phyloP scores from a whole-genome alignment of 2,113 vertebrate genomes.

The Trinectes maculatus region DNA sequence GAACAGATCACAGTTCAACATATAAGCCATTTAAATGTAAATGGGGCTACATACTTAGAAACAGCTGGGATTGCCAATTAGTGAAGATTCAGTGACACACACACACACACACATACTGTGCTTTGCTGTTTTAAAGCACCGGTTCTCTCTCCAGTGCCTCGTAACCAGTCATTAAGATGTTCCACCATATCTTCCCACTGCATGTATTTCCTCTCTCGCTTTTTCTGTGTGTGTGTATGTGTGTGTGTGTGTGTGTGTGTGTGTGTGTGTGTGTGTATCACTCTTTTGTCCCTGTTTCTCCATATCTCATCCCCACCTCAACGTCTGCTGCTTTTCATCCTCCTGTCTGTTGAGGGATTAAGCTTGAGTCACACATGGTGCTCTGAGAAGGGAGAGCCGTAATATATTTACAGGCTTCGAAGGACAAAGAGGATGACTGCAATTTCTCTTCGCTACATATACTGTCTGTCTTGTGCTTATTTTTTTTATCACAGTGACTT shows the following conservation, averaged over 20 bases:
- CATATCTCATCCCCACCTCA: slow-evolving; percentile 6
- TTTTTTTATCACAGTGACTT: slow-evolving; percentile 38
- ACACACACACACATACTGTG: background rate
- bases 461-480: slow-evolving; percentile 35
- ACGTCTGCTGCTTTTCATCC: slow-evolving; percentile 44
- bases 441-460: slow-evolving; percentile 37
- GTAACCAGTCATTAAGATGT: slow-evolving; percentile 28
- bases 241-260: too few species aligned
- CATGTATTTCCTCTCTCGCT: background rate
- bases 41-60: background rate
- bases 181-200: background rate
- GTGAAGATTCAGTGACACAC: slow-evolving; percentile 20
- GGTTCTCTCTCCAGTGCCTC: background rate
- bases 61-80: slow-evolving; percentile 24
- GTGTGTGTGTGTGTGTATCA: slow-evolving; percentile 41
- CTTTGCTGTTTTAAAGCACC: slow-evolving; percentile 27
- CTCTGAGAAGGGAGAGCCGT: slow-evolving; percentile 41
- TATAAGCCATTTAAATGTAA: slow-evolving; percentile 41
- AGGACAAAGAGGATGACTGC: slow-evolving; percentile 62
- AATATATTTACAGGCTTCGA: slow-evolving; percentile 53
- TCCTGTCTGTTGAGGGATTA: slow-evolving; percentile 60
- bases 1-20: slow-evolving; percentile 20
- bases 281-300: slow-evolving; percentile 4
- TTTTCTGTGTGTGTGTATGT: too few species aligned
- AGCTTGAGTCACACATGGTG: slow-evolving; percentile 49